A percentile compares a stretch with the other conserved stretches of the same genome.
Evolutionary conservation across 2,113 vertebrate species (phyloP).

Genomic region (Grantiella picta): DNA sequence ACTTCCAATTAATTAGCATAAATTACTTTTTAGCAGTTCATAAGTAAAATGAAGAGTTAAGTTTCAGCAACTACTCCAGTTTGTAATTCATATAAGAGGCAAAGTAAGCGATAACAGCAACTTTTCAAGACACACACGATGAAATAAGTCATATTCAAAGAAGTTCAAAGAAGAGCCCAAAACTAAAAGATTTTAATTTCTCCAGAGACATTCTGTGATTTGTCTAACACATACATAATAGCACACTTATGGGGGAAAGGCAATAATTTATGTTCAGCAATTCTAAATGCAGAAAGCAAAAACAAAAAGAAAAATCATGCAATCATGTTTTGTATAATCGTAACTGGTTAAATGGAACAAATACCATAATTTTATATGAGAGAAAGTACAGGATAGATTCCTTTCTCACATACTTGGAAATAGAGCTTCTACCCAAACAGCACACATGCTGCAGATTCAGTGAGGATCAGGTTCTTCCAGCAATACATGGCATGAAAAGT

Average conservation of each 20-base stretch:
- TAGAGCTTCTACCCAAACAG: not conserved
- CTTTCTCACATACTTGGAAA: conserved; percentile 28
- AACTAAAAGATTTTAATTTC: not conserved
- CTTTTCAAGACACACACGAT: not conserved
- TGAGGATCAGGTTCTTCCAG: not conserved
- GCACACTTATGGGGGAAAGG: conserved; percentile 48
- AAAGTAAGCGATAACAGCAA: not conserved
- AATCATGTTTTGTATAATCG: not conserved
- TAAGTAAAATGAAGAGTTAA: not conserved
- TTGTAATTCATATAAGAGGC: not conserved
- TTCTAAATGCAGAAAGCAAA: not conserved
- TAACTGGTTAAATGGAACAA: not conserved
- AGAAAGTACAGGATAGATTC: not conserved
- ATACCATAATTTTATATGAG: not conserved
- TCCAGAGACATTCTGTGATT: not conserved
- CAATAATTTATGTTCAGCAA: not conserved
- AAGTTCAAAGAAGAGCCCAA: not conserved
- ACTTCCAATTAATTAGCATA: not conserved
- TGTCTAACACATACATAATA: not conserved
- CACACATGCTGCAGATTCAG: not conserved
- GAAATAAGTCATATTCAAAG: not conserved
- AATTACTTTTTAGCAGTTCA: not conserved
- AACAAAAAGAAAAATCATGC: conserved; percentile 28
- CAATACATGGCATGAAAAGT: not conserved
- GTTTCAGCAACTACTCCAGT: not conserved